Conservation (phyloP, 2,113 vertebrate genomes). For the Crotalus viridis region DNA sequence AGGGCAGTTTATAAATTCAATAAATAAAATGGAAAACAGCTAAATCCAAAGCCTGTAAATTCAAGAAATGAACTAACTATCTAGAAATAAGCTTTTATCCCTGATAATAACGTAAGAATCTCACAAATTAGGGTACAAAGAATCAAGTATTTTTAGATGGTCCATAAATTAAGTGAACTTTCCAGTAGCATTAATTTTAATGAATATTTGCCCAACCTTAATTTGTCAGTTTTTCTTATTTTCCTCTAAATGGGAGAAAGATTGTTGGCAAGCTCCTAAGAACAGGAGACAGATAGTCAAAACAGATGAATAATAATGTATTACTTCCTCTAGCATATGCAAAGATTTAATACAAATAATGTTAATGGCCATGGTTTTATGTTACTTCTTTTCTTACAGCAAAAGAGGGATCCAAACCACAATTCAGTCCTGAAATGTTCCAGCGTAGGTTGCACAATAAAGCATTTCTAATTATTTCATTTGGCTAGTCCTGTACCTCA, state of each 20-base stretch:
- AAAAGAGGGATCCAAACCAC: background rate
- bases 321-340: background rate
- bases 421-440: background rate
- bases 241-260: background rate
- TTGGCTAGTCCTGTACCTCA: background rate
- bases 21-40: background rate
- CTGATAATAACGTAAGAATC: background rate
- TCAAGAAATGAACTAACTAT: background rate
- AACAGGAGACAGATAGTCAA: background rate
- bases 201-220: background rate
- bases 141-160: background rate
- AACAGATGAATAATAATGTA: background rate
- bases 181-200: background rate
- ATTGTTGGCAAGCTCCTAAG: background rate
- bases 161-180: background rate
- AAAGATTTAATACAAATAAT: background rate
- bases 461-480: background rate
- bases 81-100: background rate
- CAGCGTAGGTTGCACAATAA: background rate
- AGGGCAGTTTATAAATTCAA: background rate
- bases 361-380: background rate
- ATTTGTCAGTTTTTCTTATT: background rate
- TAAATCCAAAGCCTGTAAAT: background rate
- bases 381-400: background rate
- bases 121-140: background rate